Conservation (phyloP, 2,888 invertebrate genomes). For the Adelognathus sp. region DNA sequence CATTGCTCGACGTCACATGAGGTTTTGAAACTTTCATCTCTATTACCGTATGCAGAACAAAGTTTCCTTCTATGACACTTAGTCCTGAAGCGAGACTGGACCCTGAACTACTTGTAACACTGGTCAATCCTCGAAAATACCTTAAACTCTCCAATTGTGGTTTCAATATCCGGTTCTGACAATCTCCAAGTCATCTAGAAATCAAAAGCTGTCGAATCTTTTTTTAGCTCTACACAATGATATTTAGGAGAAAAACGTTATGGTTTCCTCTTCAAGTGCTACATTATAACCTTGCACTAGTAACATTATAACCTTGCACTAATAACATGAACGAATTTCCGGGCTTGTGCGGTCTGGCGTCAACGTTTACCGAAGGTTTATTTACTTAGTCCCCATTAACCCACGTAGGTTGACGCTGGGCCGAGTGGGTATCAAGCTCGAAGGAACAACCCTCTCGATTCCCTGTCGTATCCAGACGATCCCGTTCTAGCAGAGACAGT, state of each 20-base stretch:
- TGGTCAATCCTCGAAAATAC: not conserved
- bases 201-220: not conserved
- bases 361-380: not conserved
- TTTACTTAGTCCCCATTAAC: not conserved
- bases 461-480: constrained; percentile 23
- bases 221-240: not conserved
- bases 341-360: not conserved
- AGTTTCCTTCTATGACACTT: too few relatives aligned
- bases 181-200: not conserved
- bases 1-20: not conserved
- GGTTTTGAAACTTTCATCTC: not conserved
- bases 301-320: not conserved
- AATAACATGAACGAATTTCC: not conserved
- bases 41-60: too few relatives aligned
- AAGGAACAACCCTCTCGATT: constrained; percentile 29
- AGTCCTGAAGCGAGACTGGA: too few relatives aligned
- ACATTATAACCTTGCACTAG: not conserved
- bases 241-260: not conserved
- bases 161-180: not conserved
- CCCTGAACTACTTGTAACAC: not conserved
- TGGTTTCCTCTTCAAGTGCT: not conserved
- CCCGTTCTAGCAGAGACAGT: constrained; percentile 2
- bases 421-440: constrained; percentile 8
- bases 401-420: not conserved
- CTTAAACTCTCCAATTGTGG: not conserved